phyloP scores from a whole-genome alignment of 2,888 invertebrate genomes.

The Gonocerus acuteangulatus region DNA sequence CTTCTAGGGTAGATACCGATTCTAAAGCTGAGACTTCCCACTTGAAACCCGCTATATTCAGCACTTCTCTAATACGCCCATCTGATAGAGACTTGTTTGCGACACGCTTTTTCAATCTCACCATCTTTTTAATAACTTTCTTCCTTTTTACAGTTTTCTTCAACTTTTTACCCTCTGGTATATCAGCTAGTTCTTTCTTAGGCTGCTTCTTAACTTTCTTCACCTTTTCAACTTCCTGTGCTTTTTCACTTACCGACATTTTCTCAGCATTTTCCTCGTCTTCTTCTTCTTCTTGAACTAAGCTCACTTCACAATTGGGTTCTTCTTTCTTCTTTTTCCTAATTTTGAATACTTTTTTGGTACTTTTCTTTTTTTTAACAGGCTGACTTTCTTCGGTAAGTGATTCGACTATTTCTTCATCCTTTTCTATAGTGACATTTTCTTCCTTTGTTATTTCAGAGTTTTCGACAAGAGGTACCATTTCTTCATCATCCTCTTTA shows the following conservation, averaged over 20 bases:
- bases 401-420: no score
- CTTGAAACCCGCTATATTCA: conserved; percentile 27
- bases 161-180: neutral
- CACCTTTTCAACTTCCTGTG: neutral
- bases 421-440: no score
- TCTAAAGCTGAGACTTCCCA: conserved; percentile 32
- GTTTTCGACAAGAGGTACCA: no score
- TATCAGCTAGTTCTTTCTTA: conserved; percentile 12
- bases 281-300: neutral
- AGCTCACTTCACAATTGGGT: neutral
- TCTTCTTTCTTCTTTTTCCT: conserved; percentile 1
- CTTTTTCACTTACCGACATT: neutral
- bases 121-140: conserved; percentile 28
- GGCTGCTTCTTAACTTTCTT: conserved; percentile 48
- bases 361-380: conserved; percentile 5
- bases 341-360: neutral
- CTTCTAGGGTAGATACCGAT: neutral
- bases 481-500: no score
- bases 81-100: neutral
- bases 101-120: conserved; percentile 5
- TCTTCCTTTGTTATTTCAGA: no score
- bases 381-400: no score
- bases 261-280: no score
- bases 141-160: conserved; percentile 18
- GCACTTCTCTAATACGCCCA: conserved; percentile 1